A percentile compares a stretch with the other conserved stretches of the same genome.
Evolutionary conservation across 2,888 invertebrate genomes (phyloP).

Genomic region (Plutella xylostella): DNA sequence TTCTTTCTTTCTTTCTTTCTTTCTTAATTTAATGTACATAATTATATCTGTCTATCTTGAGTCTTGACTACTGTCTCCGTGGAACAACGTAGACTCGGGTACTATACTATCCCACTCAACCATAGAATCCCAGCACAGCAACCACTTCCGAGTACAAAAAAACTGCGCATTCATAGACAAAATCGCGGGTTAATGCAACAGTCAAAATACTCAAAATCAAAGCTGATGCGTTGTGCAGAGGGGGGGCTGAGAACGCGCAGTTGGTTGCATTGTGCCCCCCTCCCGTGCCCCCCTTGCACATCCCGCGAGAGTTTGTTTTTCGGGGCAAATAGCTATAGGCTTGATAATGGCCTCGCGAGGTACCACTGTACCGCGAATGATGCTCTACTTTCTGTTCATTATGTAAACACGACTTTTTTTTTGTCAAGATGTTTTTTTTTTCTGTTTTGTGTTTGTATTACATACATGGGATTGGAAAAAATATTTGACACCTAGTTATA

Average conservation of each 20-base stretch:
- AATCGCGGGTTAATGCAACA: conserved; percentile 26
- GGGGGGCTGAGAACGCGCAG: conserved; percentile 52
- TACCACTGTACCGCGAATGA: conserved; percentile 22
- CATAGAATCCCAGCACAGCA: too few species aligned
- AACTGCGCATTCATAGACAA: too few species aligned
- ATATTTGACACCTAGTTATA: too few species aligned
- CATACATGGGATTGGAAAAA: too few species aligned
- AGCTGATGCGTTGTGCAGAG: conserved; percentile 23
- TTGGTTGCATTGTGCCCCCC: conserved; percentile 59
- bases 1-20: too few species aligned
- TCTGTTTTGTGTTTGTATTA: not conserved
- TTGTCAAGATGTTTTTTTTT: not conserved
- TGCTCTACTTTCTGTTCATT: conserved; percentile 36
- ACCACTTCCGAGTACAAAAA: too few species aligned
- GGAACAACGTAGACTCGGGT: too few species aligned
- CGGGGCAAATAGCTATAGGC: conserved; percentile 71
- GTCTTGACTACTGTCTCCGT: too few species aligned
- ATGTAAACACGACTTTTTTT: not conserved
- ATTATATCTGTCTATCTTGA: too few species aligned
- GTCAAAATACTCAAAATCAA: conserved; percentile 47
- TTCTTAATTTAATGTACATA: too few species aligned
- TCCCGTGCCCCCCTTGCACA: conserved; percentile 31
- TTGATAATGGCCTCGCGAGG: conserved; percentile 68
- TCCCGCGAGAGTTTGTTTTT: conserved; percentile 71
- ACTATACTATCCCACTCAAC: too few species aligned